Conservation (phyloP, 2,888 invertebrate species). For the Tenodera sinensis region DNA sequence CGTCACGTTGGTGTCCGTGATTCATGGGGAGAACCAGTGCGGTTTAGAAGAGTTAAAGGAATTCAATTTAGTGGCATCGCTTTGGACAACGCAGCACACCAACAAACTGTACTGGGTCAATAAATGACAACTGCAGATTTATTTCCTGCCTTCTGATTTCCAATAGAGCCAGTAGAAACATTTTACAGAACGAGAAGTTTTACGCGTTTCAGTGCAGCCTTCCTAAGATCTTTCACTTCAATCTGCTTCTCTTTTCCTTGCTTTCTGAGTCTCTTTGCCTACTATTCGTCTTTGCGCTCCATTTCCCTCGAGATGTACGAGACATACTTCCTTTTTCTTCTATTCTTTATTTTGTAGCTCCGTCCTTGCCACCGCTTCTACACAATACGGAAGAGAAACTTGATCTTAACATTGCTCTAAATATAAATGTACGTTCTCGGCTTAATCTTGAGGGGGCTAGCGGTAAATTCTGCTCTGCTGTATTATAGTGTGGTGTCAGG, state of each 20-base stretch:
- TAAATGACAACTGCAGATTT: not conserved
- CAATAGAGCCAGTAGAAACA: not conserved
- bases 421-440: not conserved
- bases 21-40: not conserved
- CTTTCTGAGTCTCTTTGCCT: not conserved
- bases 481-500: too few relatives aligned
- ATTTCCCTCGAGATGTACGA: not conserved
- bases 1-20: not conserved
- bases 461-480: too few relatives aligned
- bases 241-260: not conserved
- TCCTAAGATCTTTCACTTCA: not conserved
- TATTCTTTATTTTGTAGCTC: not conserved
- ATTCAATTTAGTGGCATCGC: not conserved
- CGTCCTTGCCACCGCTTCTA: not conserved
- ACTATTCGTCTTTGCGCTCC: not conserved
- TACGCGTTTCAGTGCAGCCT: not conserved
- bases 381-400: not conserved
- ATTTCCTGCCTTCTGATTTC: not conserved
- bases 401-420: not conserved
- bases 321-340: not conserved
- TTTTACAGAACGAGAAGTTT: not conserved
- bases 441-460: not conserved
- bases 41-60: not conserved
- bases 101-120: not conserved
- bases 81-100: not conserved